A percentile compares a stretch with the other conserved stretches of the same genome.
These are phyloP conservation scores for Tetropium fuscum DNA, from an alignment of 2,888 invertebrate species.

Conservation along the genomic window DNA sequence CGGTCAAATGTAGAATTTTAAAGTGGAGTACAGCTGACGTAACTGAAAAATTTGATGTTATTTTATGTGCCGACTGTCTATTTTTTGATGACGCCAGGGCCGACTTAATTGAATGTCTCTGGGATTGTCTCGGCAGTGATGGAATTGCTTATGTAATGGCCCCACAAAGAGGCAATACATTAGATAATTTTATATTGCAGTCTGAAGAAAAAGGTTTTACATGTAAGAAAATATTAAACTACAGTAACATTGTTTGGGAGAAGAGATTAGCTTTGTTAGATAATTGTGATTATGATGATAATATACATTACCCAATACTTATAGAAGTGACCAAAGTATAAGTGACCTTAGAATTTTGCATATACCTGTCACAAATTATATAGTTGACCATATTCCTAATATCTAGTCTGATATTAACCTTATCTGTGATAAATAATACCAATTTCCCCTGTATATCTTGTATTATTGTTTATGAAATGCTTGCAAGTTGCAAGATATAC, in stretches of 20 bases:
- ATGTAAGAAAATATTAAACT: constrained; percentile 71
- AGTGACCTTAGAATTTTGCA: constrained; percentile 61
- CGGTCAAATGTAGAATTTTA: constrained; percentile 68
- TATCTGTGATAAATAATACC: constrained; percentile 66
- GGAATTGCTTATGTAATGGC: constrained; percentile 83
- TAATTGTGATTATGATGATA: constrained; percentile 74
- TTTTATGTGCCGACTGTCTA: constrained; percentile 83
- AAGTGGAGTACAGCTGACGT: constrained; percentile 68
- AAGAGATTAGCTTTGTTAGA: constrained; percentile 73
- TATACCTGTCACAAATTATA: constrained; percentile 38
- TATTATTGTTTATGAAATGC: constrained; percentile 17
- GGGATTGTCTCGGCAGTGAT: constrained; percentile 70
- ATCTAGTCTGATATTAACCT: constrained; percentile 64
- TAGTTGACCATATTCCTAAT: constrained; percentile 51
- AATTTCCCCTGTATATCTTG: constrained; percentile 58
- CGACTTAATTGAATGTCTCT: constrained; percentile 76
- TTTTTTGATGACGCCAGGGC: constrained; percentile 81
- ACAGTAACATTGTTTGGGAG: constrained; percentile 77
- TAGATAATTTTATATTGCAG: constrained; percentile 75
- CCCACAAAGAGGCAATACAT: constrained; percentile 78
- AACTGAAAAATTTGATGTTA: constrained; percentile 72
- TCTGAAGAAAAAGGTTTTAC: constrained; percentile 72
- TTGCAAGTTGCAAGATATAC: constrained; percentile 7
- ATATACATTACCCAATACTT: constrained; percentile 79
- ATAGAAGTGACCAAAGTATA: constrained; percentile 71